phyloP scores from a whole-genome alignment of 92 coral and sea anemone species.

The Umimayanthus chanpuru region DNA sequence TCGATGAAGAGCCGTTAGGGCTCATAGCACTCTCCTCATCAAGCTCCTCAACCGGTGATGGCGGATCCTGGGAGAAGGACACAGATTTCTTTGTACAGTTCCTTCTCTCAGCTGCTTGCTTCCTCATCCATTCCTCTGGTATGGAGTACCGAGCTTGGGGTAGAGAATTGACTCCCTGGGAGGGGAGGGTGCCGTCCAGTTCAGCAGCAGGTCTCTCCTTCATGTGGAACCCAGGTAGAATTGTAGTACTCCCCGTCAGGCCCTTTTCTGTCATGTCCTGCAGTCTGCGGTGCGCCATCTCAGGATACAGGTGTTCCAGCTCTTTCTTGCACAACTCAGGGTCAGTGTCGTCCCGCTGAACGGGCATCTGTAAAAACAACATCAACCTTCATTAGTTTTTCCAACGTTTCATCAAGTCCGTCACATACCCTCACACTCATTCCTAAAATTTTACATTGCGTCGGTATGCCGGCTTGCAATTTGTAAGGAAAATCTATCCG shows the following conservation, averaged over 20 bases:
- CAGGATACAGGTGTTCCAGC: conserved; percentile 22
- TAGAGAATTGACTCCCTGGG: background rate
- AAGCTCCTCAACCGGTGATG: conserved; percentile 36
- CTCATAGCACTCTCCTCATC: background rate
- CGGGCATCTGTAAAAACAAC: background rate
- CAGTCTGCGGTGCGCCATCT: conserved; percentile 31
- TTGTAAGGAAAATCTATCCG: too few relatives aligned
- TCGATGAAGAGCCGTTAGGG: background rate
- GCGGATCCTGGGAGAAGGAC: conserved; percentile 8
- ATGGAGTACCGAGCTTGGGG: background rate
- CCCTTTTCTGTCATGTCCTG: conserved; percentile 35
- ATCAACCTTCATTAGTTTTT: too few relatives aligned
- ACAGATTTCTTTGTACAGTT: conserved; percentile 18
- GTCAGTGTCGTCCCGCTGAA: conserved; percentile 1
- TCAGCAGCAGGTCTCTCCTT: conserved; percentile 21
- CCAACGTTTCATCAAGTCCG: too few relatives aligned
- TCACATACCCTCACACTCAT: too few relatives aligned
- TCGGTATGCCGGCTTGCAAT: too few relatives aligned
- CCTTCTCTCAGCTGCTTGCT: background rate
- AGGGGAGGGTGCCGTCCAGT: background rate
- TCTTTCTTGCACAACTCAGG: conserved; percentile 6
- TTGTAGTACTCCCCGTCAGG: conserved; percentile 32
- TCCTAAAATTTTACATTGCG: too few relatives aligned
- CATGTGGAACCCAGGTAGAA: conserved; percentile 41
- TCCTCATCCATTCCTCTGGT: background rate